A percentile compares a stretch with the other conserved stretches of the same genome.
These are phyloP conservation scores for Hydropotes inermis DNA, from an alignment of 2,113 vertebrate genomes.

Conservation along the genomic window DNA sequence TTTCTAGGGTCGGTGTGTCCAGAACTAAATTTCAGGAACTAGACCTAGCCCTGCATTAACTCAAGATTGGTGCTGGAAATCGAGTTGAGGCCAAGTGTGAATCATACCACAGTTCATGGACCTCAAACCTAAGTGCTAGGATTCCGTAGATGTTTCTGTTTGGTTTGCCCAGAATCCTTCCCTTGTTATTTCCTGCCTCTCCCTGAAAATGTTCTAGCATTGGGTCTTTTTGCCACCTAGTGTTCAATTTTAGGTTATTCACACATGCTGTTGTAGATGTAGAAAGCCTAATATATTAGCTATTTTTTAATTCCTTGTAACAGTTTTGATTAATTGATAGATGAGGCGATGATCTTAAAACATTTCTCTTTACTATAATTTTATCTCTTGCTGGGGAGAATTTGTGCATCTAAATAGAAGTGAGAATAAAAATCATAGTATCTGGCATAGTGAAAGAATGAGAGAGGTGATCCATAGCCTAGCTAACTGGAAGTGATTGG, in stretches of 20 bases:
- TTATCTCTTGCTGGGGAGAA: not conserved
- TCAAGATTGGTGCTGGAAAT: not conserved
- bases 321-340: not conserved
- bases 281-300: not conserved
- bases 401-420: not conserved
- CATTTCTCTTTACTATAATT: not conserved
- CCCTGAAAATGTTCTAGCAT: not conserved
- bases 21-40: not conserved
- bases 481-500: not conserved
- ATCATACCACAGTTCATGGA: not conserved
- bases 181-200: not conserved
- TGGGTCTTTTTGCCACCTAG: conserved; percentile 21
- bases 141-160: not conserved
- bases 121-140: not conserved
- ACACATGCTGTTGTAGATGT: not conserved
- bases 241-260: not conserved
- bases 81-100: not conserved
- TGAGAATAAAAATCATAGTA: not conserved
- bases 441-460: not conserved
- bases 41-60: not conserved
- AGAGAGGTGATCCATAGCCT: not conserved
- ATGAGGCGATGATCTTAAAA: not conserved
- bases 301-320: not conserved
- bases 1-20: not conserved
- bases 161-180: too few relatives aligned